These are phyloP conservation scores for Dipus sagitta DNA, from an alignment of 2,797 vertebrate species.

Conservation along the genomic window DNA sequence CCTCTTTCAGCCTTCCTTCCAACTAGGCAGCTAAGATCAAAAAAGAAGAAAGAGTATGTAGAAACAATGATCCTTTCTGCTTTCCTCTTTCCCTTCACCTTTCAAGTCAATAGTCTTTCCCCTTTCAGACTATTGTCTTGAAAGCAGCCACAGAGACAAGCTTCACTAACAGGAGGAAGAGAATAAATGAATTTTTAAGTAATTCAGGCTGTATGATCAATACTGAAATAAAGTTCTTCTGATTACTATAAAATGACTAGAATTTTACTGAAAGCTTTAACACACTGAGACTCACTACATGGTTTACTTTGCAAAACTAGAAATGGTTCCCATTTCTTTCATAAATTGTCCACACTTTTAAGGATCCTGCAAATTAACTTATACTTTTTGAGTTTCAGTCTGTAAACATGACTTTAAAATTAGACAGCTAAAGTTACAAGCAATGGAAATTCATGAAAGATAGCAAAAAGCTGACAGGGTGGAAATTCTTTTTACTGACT, in stretches of 20 bases:
- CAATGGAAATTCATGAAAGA: constrained; percentile 53
- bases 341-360: constrained; percentile 14
- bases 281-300: neutral
- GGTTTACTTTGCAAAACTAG: neutral
- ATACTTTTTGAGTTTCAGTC: constrained; percentile 16
- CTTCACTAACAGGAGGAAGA: neutral
- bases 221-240: neutral
- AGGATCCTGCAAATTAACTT: constrained; percentile 9
- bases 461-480: neutral
- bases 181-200: neutral
- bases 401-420: constrained; percentile 53
- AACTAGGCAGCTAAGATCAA: neutral
- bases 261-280: neutral
- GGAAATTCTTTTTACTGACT: neutral
- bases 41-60: neutral
- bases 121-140: too few relatives aligned
- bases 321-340: neutral
- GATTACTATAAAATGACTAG: constrained; percentile 16
- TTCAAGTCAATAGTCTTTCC: neutral
- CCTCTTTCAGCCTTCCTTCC: neutral
- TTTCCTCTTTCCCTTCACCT: neutral
- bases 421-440: constrained; percentile 27
- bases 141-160: neutral
- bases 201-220: neutral
- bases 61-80: neutral